A percentile compares a stretch with the other conserved stretches of the same genome.
These are phyloP conservation scores for Patiria miniata DNA, from an alignment of 35 echinoderm and acorn worm species.

Conservation along the genomic window DNA sequence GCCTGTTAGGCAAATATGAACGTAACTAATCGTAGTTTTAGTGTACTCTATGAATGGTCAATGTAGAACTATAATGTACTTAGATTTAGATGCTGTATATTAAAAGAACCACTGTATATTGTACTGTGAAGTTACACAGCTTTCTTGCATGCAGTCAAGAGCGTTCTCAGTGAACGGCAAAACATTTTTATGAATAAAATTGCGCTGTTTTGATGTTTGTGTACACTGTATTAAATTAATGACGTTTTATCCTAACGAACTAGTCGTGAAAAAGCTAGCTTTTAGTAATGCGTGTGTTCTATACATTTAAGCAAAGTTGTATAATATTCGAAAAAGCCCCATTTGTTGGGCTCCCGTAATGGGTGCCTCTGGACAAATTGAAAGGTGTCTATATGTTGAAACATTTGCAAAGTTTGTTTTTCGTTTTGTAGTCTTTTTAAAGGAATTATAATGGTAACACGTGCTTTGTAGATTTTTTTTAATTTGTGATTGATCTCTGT, in stretches of 20 bases:
- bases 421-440: neutral
- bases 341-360: neutral
- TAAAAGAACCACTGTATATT: too few species aligned
- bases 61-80: too few species aligned
- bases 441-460: neutral
- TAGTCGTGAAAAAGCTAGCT: too few species aligned
- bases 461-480: neutral
- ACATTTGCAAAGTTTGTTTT: neutral
- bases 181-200: neutral
- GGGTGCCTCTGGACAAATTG: conserved; percentile 8
- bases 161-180: too few species aligned
- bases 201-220: neutral
- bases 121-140: too few species aligned
- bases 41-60: too few species aligned
- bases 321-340: conserved; percentile 23
- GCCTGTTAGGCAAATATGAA: too few species aligned
- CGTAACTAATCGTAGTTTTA: too few species aligned
- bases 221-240: conserved; percentile 1
- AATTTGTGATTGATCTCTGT: neutral
- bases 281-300: neutral
- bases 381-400: conserved; percentile 19
- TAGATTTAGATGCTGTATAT: too few species aligned
- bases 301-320: neutral
- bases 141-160: too few species aligned
- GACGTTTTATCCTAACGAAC: neutral